Conservation (phyloP, 1,140 invertebrate species). For the Formica selysi region DNA sequence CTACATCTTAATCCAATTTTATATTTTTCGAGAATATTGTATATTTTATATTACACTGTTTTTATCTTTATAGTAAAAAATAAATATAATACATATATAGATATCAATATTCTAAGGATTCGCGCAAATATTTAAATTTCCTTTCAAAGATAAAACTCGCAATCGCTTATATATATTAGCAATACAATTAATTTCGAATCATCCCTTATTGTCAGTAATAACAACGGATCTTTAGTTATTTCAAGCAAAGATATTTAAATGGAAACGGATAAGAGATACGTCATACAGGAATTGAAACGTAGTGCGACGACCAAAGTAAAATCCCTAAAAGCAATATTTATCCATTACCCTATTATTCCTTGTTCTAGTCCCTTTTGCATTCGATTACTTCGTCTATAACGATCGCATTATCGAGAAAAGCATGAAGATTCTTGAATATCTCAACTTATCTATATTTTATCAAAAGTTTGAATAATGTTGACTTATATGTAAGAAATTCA, state of each 20-base stretch:
- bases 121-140: not conserved
- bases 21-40: not conserved
- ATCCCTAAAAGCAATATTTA: conserved; percentile 51
- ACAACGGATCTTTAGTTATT: conserved; percentile 25
- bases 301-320: not conserved
- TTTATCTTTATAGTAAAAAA: not conserved
- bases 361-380: conserved; percentile 57
- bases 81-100: not conserved
- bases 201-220: conserved; percentile 36
- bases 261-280: conserved; percentile 25
- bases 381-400: conserved; percentile 65
- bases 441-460: conserved; percentile 11
- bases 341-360: conserved; percentile 6
- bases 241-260: conserved; percentile 29
- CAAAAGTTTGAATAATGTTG: not conserved
- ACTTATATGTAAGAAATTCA: not conserved
- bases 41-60: not conserved
- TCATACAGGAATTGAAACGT: conserved; percentile 26
- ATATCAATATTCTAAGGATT: not conserved
- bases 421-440: conserved; percentile 23
- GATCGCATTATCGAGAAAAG: conserved; percentile 51
- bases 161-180: not conserved
- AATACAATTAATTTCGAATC: conserved; percentile 16
- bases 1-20: not conserved
- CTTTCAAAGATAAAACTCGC: not conserved